Evolutionary conservation across 1,140 invertebrate species (phyloP).

Genomic region (Hypsibius dujardini): DNA sequence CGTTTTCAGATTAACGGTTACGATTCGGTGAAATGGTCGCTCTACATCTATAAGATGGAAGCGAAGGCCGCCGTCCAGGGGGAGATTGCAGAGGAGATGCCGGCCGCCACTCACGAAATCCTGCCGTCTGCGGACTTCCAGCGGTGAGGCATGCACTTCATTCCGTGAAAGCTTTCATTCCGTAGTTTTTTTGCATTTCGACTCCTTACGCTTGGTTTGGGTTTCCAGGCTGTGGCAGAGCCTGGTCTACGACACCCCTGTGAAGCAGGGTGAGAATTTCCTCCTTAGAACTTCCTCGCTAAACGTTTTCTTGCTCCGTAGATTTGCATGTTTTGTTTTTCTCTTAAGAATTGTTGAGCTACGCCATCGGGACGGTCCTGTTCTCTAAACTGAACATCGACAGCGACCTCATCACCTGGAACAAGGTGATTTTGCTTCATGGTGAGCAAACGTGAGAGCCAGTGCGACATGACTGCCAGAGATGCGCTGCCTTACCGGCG

Average conservation of each 20-base stretch:
- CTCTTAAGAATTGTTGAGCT: conserved; percentile 45
- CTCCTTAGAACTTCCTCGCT: no score
- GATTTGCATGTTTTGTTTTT: no score
- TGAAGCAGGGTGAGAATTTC: conserved; percentile 53
- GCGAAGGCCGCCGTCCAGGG: conserved; percentile 23
- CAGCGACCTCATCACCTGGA: conserved; percentile 66
- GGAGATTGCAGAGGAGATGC: conserved; percentile 41
- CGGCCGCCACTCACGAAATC: conserved; percentile 57
- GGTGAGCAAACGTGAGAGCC: conserved; percentile 37
- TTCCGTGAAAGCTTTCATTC: no score
- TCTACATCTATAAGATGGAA: conserved; percentile 3
- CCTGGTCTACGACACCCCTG: conserved; percentile 60
- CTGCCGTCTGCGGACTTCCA: conserved; percentile 56
- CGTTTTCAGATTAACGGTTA: no score
- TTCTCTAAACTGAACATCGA: conserved; percentile 65
- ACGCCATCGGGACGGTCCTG: conserved; percentile 60
- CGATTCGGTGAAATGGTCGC: not conserved
- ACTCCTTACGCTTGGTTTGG: no score
- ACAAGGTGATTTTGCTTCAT: conserved; percentile 73
- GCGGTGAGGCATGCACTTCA: no score
- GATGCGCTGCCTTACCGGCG: conserved; percentile 13
- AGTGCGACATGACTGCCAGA: not conserved
- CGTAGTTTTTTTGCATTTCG: no score
- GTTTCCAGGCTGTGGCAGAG: conserved; percentile 67
- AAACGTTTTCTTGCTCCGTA: no score